Base-by-base conservation (phyloP, 2,888 invertebrate species). In the Acrobasis consociella region DNA sequence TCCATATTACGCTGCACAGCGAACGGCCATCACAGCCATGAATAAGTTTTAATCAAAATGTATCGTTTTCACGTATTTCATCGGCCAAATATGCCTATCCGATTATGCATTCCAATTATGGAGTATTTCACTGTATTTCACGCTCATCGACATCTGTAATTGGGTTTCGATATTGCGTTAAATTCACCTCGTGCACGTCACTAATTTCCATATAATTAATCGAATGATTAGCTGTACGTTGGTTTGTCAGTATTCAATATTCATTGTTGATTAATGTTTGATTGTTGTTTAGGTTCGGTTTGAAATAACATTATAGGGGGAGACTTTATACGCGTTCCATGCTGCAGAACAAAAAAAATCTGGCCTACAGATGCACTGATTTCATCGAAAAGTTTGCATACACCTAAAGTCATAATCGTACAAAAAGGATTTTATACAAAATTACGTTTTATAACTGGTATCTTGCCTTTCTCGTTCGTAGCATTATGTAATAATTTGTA, bases 141-240 rank as follows among this genome's bases (percentile, higher is more conserved):
- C 83, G 86, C 83, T 83, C 84, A 86, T 87, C 83, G 87, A 83
- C 78, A 76, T 85, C 85, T 85, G 83, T 91, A 91, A 91, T 91
- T 91, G 89, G 83, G 86, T 87, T 87, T 82, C 82, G 86, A 86
- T 85, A 88, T 83, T 85, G 82, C 82, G 85, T 89, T 87, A 82
- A 88, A 87, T 87, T 86, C 84, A 82, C 80, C 78, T 69, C 83
- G 70, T 78, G 78, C 81, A 77, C 84, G 82, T 80, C 81, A 83
- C 84, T 82, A 88, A 89, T 89, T 88, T 85, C 82, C 85, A 85
- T 86, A 82, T 82, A 85, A 90, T 89, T 86, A 89, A 88, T 87
- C 84, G 78, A 84, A 85, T 89, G 82, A 90, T 89, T 89, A 88
- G 85, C 85, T 78, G 78, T 82, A 83, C 80, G 75, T 74, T 74